These are phyloP conservation scores for Apolygus lucorum DNA, from an alignment of 1,140 invertebrate genomes.

Conservation along the genomic window DNA sequence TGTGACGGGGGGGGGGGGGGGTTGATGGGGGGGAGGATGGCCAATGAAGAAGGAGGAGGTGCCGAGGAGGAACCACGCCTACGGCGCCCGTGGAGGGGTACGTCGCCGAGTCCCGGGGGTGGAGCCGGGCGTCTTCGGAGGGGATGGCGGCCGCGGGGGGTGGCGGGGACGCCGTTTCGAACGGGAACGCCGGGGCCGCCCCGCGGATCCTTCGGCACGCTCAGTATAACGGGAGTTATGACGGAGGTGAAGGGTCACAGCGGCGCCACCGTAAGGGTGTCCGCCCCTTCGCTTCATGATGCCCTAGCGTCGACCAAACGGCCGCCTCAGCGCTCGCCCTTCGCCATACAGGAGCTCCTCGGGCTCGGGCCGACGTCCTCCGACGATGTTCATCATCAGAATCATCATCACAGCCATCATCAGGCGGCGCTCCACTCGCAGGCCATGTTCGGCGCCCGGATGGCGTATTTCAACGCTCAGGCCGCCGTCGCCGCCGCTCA, in stretches of 20 bases:
- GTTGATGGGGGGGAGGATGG: constrained; percentile 4
- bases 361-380: constrained; percentile 49
- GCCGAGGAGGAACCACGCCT: neutral
- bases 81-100: neutral
- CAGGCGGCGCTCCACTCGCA: constrained; percentile 46
- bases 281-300: constrained; percentile 23
- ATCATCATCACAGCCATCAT: constrained; percentile 43
- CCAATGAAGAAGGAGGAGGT: constrained; percentile 6
- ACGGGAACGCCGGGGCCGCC: neutral
- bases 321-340: constrained; percentile 77
- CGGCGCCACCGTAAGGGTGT: constrained; percentile 25
- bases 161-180: neutral
- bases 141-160: neutral
- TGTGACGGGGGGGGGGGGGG: neutral
- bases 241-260: constrained; percentile 22
- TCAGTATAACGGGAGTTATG: constrained; percentile 16
- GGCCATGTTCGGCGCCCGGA: constrained; percentile 52
- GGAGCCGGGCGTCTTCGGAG: neutral
- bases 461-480: constrained; percentile 80
- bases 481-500: constrained; percentile 71
- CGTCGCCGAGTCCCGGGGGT: constrained; percentile 1
- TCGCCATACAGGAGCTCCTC: constrained; percentile 83
- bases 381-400: constrained; percentile 43
- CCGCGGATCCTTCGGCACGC: too few species aligned
- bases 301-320: constrained; percentile 4